Conservation (phyloP, 2,888 invertebrate species). For the Aromia moschata region DNA sequence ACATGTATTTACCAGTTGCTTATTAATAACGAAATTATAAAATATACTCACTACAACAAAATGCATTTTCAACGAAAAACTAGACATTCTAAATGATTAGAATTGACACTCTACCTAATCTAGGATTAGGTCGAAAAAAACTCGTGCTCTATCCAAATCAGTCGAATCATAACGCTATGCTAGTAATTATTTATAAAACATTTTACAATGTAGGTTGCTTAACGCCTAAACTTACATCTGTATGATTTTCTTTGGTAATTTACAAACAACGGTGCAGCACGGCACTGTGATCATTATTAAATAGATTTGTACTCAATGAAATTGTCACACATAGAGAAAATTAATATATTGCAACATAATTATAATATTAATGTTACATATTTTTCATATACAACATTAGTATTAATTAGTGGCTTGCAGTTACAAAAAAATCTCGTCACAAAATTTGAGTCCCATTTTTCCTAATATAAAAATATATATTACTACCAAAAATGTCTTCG, state of each 20-base stretch:
- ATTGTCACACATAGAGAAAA: not conserved
- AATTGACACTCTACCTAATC: conserved; percentile 44
- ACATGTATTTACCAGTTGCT: conserved; percentile 2
- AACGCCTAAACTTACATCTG: conserved; percentile 5
- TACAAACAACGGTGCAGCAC: conserved; percentile 1
- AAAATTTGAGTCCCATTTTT: too few species aligned
- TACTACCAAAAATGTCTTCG: too few species aligned
- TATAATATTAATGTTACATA: too few species aligned
- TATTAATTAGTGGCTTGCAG: too few species aligned
- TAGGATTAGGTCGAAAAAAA: conserved; percentile 25
- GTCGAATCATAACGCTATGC: conserved; percentile 30
- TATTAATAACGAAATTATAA: conserved; percentile 32
- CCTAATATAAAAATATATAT: too few species aligned
- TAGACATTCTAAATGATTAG: conserved; percentile 44
- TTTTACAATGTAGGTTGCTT: conserved; percentile 12
- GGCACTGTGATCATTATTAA: not conserved
- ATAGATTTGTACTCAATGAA: conserved; percentile 14
- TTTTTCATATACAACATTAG: too few species aligned
- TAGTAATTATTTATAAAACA: conserved; percentile 8
- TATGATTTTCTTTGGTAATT: conserved; percentile 20
- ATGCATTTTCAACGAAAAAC: conserved; percentile 30
- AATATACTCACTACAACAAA: conserved; percentile 29
- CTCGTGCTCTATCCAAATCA: conserved; percentile 38
- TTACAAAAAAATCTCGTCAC: too few species aligned
- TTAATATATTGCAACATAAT: too few species aligned